Conservation (phyloP, 2,113 vertebrate species). For the Pterocles orientalis region DNA sequence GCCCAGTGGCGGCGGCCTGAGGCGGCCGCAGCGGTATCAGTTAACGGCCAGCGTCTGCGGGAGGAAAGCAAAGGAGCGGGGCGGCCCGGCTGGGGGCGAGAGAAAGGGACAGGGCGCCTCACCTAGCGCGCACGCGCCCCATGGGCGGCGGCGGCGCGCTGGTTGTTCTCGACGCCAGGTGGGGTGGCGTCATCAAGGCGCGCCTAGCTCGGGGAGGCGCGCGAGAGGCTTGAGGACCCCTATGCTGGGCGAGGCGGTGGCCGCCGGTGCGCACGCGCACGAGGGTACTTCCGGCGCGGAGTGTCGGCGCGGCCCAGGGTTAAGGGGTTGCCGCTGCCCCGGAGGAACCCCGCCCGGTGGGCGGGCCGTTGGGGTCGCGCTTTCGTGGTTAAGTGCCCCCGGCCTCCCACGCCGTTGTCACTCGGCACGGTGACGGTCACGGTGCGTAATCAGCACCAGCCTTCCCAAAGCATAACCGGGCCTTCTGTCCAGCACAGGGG, state of each 20-base stretch:
- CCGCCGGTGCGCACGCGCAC: not conserved
- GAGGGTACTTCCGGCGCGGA: not conserved
- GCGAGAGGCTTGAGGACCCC: too few species aligned
- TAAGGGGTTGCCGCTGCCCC: too few species aligned
- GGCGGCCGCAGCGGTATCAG: not conserved
- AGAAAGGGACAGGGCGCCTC: not conserved
- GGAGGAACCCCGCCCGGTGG: too few species aligned
- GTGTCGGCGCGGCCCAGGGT: too few species aligned
- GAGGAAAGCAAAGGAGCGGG: not conserved
- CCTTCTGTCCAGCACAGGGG: fast-evolving
- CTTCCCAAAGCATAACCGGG: fast-evolving
- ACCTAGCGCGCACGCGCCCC: constrained; percentile 22
- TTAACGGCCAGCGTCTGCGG: not conserved
- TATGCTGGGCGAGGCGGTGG: fast-evolving
- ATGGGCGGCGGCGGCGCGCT: not conserved
- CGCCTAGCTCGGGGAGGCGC: not conserved
- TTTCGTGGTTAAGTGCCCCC: fast-evolving
- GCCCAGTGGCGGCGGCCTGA: not conserved
- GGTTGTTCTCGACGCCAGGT: not conserved
- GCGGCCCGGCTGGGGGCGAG: not conserved
- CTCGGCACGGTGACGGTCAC: too few species aligned
- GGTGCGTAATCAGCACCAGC: too few species aligned
- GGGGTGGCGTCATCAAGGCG: not conserved
- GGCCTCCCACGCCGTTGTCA: fast-evolving
- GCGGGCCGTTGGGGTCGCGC: too few species aligned